phyloP scores from a whole-genome alignment of 1,140 invertebrate species.

The Prorops nasuta region DNA sequence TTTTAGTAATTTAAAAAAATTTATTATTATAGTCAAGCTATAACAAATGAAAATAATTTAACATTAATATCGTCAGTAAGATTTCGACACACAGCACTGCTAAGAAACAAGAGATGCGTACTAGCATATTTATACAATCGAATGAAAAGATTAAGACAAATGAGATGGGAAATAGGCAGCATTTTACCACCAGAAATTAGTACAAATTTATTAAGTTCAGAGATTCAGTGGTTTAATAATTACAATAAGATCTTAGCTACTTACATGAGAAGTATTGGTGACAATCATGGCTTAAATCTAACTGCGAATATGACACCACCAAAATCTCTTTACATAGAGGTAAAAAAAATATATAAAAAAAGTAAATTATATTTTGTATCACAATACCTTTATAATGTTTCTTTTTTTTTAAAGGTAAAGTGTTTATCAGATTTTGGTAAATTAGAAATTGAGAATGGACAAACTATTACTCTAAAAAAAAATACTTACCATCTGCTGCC shows the following conservation, averaged over 20 bases:
- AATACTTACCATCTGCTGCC: constrained; percentile 91
- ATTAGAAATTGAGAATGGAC: constrained; percentile 91
- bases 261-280: constrained; percentile 87
- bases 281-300: constrained; percentile 79
- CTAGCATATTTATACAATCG: constrained; percentile 87
- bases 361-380: neutral
- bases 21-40: constrained; percentile 17
- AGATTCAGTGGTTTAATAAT: constrained; percentile 82
- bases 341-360: constrained; percentile 35
- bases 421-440: constrained; percentile 90
- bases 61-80: constrained; percentile 64
- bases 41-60: constrained; percentile 20
- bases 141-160: constrained; percentile 73
- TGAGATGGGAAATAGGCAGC: constrained; percentile 92
- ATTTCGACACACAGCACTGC: constrained; percentile 79
- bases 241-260: constrained; percentile 84
- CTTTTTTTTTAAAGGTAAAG: constrained; percentile 63
- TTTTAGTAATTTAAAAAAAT: neutral
- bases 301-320: constrained; percentile 87
- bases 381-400: constrained; percentile 2
- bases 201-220: constrained; percentile 75
- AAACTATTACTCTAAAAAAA: constrained; percentile 83
- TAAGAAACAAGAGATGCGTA: constrained; percentile 87
- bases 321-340: constrained; percentile 88
- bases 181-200: constrained; percentile 84